These are phyloP conservation scores for Anoplius nigerrimus DNA, from an alignment of 2,888 invertebrate species.

Conservation along the genomic window DNA sequence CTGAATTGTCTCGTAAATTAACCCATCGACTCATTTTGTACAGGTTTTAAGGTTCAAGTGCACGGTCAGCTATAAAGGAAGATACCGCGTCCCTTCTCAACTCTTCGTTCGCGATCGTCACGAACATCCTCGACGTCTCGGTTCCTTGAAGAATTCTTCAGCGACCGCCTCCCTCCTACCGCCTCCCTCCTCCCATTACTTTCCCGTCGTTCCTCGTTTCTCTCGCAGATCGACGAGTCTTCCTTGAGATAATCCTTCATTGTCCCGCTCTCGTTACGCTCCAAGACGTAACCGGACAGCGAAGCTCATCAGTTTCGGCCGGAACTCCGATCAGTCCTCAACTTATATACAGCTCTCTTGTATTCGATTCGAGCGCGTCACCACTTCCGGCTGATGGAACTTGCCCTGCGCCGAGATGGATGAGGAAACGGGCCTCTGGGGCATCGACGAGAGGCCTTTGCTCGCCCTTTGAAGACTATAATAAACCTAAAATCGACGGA, in stretches of 20 bases:
- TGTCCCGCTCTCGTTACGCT: constrained; percentile 20
- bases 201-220: background rate
- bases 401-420: constrained; percentile 85
- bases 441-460: constrained; percentile 81
- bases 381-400: constrained; percentile 86
- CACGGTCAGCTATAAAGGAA: constrained; percentile 37
- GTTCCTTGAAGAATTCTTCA: background rate
- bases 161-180: constrained; percentile 5
- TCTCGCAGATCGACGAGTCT: too few relatives aligned
- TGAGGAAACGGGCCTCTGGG: constrained; percentile 81
- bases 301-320: constrained; percentile 25
- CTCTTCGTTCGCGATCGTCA: constrained; percentile 3
- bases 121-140: constrained; percentile 2
- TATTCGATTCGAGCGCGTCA: constrained; percentile 90
- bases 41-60: constrained; percentile 31
- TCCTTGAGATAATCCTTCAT: too few relatives aligned
- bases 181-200: constrained; percentile 3
- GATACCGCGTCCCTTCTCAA: constrained; percentile 7
- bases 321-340: constrained; percentile 12
- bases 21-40: constrained; percentile 4
- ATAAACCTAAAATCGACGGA: constrained; percentile 81
- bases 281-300: constrained; percentile 29
- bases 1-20: constrained; percentile 8
- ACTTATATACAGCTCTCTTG: constrained; percentile 93
- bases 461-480: constrained; percentile 84